Conservation (phyloP, 2,113 vertebrate species). For the Odontophorus gujanensis region DNA sequence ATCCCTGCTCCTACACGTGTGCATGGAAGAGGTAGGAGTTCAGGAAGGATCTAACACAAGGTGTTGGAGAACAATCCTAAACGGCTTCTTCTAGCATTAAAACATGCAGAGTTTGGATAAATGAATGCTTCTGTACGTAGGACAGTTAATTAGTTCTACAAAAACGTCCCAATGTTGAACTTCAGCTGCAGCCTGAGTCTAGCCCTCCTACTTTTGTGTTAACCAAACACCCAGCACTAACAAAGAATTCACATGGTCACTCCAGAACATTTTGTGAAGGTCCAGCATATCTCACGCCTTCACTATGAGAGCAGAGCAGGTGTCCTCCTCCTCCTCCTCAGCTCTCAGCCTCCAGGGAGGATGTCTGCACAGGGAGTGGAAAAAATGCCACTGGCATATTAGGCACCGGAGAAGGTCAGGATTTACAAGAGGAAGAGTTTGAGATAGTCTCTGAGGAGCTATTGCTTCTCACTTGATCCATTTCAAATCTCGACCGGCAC, state of each 20-base stretch:
- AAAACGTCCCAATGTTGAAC: not conserved
- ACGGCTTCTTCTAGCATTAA: not conserved
- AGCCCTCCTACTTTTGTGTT: not conserved
- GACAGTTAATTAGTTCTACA: not conserved
- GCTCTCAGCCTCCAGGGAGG: not conserved
- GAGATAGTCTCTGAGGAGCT: not conserved
- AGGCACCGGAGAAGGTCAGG: not conserved
- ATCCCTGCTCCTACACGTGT: fast-evolving
- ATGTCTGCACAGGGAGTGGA: not conserved
- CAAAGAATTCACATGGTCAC: not conserved
- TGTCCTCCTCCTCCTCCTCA: not conserved
- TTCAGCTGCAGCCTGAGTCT: not conserved
- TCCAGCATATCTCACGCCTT: not conserved
- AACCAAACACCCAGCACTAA: not conserved
- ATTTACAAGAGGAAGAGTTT: not conserved
- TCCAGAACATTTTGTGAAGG: not conserved
- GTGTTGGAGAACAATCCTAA: not conserved
- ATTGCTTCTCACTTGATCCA: not conserved
- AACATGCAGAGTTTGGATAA: not conserved
- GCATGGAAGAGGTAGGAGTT: not conserved
- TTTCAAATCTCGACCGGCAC: not conserved
- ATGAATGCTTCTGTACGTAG: not conserved
- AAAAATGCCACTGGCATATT: not conserved
- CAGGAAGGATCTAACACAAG: not conserved
- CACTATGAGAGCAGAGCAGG: not conserved